These are phyloP conservation scores for Gopherus evgoodei DNA, from an alignment of 2,113 vertebrate genomes.

Conservation along the genomic window DNA sequence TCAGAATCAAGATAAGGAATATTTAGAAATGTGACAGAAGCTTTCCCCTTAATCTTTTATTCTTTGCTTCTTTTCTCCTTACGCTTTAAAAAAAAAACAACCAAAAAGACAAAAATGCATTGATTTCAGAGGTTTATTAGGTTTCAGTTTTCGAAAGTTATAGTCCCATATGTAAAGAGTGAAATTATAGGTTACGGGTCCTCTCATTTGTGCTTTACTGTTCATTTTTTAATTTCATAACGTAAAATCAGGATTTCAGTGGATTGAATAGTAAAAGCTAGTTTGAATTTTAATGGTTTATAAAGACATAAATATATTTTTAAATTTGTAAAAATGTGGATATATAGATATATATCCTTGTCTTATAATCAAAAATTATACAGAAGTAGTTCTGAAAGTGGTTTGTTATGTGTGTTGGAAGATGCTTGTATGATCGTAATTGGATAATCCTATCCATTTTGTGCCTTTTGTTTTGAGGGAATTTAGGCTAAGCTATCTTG, in stretches of 20 bases:
- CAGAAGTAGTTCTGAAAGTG: not conserved
- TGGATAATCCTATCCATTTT: not conserved
- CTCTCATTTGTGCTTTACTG: not conserved
- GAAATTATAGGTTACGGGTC: not conserved
- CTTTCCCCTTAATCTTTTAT: not conserved
- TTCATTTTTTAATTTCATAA: not conserved
- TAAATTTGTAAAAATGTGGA: not conserved
- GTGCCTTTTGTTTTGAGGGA: not conserved
- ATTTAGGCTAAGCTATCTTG: not conserved
- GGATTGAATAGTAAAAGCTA: not conserved
- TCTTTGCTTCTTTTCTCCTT: not conserved
- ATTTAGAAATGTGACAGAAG: not conserved
- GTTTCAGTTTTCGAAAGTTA: not conserved
- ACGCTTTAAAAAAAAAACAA: not conserved
- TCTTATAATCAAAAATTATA: not conserved
- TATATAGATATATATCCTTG: not conserved
- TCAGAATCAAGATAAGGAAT: not conserved
- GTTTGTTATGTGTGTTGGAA: not conserved
- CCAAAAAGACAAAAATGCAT: not conserved
- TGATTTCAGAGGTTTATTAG: not conserved
- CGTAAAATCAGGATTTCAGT: not conserved
- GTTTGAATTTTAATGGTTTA: not conserved
- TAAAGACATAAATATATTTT: not conserved
- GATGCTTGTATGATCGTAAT: not conserved
- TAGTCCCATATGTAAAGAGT: not conserved